Percentiles rank a stretch among this genome's conserved stretches.
Conservation (phyloP, 1,140 invertebrate genomes). For the Pygmarrhopalites habei region DNA sequence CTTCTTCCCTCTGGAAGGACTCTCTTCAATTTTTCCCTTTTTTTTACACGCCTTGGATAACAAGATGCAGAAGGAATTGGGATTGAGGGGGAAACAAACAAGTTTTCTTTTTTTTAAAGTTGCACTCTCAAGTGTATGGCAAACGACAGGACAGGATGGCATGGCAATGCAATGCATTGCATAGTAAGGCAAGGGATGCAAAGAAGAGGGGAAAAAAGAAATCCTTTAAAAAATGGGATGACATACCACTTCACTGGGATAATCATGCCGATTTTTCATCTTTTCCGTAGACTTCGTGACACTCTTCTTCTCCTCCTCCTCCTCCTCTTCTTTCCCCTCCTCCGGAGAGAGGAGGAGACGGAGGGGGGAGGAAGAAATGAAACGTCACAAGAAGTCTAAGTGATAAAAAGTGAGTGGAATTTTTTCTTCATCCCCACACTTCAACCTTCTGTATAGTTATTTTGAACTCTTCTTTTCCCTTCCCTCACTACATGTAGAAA, state of each 20-base stretch:
- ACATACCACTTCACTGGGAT: conserved; percentile 31
- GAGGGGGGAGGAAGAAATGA: conserved; percentile 26
- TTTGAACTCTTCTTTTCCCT: no score
- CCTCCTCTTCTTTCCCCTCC: neutral
- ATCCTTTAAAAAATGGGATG: conserved; percentile 37
- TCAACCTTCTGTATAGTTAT: neutral
- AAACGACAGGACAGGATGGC: no score
- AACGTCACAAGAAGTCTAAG: conserved; percentile 29
- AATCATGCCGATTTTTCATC: conserved; percentile 38
- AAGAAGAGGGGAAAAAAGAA: conserved; percentile 10
- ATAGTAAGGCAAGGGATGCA: no score
- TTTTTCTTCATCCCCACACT: no score
- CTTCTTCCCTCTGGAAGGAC: no score
- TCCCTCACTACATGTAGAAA: no score
- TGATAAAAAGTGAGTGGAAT: conserved; percentile 23
- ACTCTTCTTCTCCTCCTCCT: conserved; percentile 4
- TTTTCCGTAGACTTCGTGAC: conserved; percentile 24
- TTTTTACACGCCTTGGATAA: no score
- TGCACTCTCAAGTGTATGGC: neutral
- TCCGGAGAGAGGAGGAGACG: conserved; percentile 7
- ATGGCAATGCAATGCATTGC: no score
- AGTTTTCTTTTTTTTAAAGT: neutral
- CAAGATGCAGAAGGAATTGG: conserved; percentile 5
- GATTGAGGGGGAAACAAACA: conserved; percentile 2
- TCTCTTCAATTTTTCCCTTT: no score